These are phyloP conservation scores for Phalanger gymnotis DNA, from an alignment of 2,797 vertebrate species.

Conservation along the genomic window DNA sequence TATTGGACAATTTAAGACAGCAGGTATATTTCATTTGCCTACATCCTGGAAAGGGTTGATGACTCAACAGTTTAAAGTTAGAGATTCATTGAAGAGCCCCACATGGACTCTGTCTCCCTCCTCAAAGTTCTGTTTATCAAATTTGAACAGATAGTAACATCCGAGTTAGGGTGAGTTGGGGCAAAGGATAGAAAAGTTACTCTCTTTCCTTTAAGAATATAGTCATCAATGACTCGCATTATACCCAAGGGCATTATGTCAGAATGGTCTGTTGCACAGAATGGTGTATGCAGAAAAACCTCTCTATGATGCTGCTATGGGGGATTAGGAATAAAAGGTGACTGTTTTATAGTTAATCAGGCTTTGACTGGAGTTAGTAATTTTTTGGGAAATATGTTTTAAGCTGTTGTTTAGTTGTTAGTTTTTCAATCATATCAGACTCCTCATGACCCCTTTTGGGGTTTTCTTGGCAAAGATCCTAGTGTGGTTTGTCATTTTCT, in stretches of 20 bases:
- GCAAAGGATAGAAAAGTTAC: not conserved
- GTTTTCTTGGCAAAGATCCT: not conserved
- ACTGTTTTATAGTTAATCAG: not conserved
- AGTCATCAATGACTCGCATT: not conserved
- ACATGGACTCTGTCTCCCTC: not conserved
- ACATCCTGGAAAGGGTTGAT: not conserved
- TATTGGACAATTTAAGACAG: not conserved
- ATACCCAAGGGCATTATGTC: not conserved
- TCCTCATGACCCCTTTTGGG: not conserved
- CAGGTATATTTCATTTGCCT: not conserved
- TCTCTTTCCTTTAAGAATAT: not conserved
- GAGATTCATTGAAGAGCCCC: not conserved
- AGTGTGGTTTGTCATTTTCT: not conserved
- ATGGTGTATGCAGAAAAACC: not conserved
- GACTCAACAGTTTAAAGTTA: not conserved
- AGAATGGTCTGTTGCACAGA: not conserved
- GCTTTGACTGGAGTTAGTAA: not conserved
- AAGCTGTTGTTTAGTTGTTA: not conserved
- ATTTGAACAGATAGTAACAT: not conserved
- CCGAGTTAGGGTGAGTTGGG: not conserved
- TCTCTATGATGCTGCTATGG: not conserved
- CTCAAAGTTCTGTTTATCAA: not conserved
- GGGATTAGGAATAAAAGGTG: not conserved
- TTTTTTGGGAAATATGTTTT: not conserved
- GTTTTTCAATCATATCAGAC: not conserved